Evolutionary conservation across 1,140 invertebrate species (phyloP).

Genomic region (Platyura marginata): DNA sequence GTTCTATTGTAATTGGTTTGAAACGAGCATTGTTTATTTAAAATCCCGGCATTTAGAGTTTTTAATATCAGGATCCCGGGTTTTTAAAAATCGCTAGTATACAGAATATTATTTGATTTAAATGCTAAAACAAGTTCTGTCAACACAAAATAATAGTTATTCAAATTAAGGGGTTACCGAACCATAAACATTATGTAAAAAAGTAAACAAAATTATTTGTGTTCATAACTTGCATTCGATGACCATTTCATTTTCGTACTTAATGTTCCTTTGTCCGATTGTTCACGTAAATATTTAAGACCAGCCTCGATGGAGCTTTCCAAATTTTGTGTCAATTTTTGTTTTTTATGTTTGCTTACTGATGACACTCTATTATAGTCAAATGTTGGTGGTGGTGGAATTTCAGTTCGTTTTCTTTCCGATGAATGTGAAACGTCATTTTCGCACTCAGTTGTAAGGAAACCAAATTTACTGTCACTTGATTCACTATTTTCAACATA

Average conservation of each 20-base stretch:
- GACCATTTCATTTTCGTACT: constrained; percentile 18
- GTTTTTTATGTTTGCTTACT: constrained; percentile 6
- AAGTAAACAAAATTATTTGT: too few relatives aligned
- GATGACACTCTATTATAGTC: constrained; percentile 25
- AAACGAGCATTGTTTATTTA: too few relatives aligned
- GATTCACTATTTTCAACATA: constrained; percentile 22
- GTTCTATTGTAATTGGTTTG: too few relatives aligned
- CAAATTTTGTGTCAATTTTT: constrained; percentile 20
- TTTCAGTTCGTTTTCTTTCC: constrained; percentile 26
- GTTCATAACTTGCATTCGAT: constrained; percentile 19
- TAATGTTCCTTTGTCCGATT: constrained; percentile 29
- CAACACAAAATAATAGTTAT: too few relatives aligned
- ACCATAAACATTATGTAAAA: too few relatives aligned
- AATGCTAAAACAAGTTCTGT: too few relatives aligned
- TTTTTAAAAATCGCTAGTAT: too few relatives aligned
- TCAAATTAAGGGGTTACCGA: too few relatives aligned
- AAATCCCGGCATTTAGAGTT: too few relatives aligned
- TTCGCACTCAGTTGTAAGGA: too few relatives aligned
- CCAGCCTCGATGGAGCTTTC: constrained; percentile 46
- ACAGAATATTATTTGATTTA: too few relatives aligned
- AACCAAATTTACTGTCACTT: constrained; percentile 11
- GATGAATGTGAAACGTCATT: constrained; percentile 10
- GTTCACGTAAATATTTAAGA: constrained; percentile 40
- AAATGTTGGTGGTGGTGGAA: constrained; percentile 41
- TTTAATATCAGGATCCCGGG: too few relatives aligned